Conservation (phyloP, 2,888 invertebrate genomes). For the Drosophila neotestacea region DNA sequence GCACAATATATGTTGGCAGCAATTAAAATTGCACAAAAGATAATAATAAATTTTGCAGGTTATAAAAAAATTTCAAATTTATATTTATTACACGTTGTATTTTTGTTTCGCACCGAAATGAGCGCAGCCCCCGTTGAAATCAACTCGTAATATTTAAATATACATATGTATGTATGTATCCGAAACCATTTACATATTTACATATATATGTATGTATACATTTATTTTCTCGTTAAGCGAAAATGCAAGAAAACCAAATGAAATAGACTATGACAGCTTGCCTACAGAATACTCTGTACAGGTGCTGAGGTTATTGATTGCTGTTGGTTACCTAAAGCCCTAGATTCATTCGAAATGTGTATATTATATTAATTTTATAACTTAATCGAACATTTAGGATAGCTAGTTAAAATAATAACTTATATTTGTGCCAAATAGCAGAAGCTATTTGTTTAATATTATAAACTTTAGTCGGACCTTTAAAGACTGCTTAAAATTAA, state of each 20-base stretch:
- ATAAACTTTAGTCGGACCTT: neutral
- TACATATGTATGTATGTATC: slow-evolving; percentile 11
- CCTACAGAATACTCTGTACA: slow-evolving; percentile 18
- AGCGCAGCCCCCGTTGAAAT: slow-evolving; percentile 36
- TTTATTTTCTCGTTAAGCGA: slow-evolving; percentile 43
- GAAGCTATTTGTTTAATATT: neutral
- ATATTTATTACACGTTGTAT: slow-evolving; percentile 55
- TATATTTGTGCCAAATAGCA: neutral
- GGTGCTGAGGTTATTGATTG: too few species aligned
- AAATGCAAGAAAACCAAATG: slow-evolving; percentile 7
- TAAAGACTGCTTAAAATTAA: neutral
- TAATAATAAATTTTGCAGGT: slow-evolving; percentile 39
- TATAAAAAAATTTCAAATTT: slow-evolving; percentile 44
- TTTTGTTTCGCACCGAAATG: slow-evolving; percentile 44
- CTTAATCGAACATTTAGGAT: neutral
- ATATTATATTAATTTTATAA: too few species aligned
- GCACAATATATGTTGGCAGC: slow-evolving; percentile 19
- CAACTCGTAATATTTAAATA: slow-evolving; percentile 14
- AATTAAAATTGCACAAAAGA: slow-evolving; percentile 46
- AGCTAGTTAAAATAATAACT: neutral
- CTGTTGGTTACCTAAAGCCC: too few species aligned
- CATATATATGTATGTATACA: slow-evolving; percentile 13
- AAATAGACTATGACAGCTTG: neutral
- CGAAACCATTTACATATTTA: slow-evolving; percentile 11
- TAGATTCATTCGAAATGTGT: too few species aligned